Base-by-base conservation (phyloP, 2,113 vertebrate genomes). In the Spea bombifrons region DNA sequence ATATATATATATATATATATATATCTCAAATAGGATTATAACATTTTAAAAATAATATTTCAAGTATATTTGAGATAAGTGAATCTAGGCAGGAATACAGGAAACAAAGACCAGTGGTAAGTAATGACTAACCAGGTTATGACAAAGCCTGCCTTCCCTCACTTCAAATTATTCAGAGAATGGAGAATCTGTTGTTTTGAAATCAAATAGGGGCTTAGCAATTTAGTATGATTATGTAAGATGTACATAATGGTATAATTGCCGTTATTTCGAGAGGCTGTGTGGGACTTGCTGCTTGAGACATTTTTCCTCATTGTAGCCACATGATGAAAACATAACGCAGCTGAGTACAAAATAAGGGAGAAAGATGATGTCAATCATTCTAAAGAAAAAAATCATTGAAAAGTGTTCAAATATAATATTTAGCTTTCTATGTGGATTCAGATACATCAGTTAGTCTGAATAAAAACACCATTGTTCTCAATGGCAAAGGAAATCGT, bases 221-320 rank as follows among this genome's bases (percentile, higher is more conserved):
- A 80, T 80, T 80, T 80, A 73, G 70, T 80, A 80, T 80, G 77
- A 80, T 80, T 80, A 80, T 80, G 77, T 80, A 80, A 80, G 70
- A 80, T 73, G 77, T 63, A 80, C 70, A 80, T 80, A 80, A 80
- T 80, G 63, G 77, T 73, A 73, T 80, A 80, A 80, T 80, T 80
- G 77, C 63, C 9, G 70, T 73, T 73, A 80, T 80, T 80, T 80
- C 59, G 70, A 73, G 70, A 80, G 71, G 76, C 72, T 80, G 77
- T 80, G 70, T 66, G 70, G 77, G 77, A 80, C 67, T 78, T 80
- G 77, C 77, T 77, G 43, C 70, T 66, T 66, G 63, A 80, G 66
- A 61, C 67, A 80, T 73, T 80, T 70, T 72, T 73, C 70, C 50
- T 80, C 72, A 80, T 73, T 80, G 77, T 80, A 80, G 70, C 70